Evolutionary conservation across 2,113 vertebrate genomes (phyloP).

Genomic region (Tiliqua scincoides): DNA sequence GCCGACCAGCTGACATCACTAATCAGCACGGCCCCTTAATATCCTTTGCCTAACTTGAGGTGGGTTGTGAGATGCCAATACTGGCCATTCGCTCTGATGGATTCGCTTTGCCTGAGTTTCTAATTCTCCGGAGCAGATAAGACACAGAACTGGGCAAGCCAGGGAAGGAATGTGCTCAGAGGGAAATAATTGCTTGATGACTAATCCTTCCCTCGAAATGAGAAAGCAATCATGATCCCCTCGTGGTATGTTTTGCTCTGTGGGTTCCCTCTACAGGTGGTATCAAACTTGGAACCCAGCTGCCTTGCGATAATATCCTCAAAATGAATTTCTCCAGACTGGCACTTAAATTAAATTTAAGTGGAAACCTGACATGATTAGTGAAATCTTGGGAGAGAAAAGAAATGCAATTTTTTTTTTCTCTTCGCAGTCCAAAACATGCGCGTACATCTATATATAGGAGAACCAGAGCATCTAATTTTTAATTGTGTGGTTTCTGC

Average conservation of each 20-base stretch:
- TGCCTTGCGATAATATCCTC: slow-evolving; percentile 45
- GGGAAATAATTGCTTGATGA: slow-evolving; percentile 24
- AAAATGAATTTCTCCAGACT: slow-evolving; percentile 54
- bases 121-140: neutral
- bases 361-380: slow-evolving; percentile 39
- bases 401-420: slow-evolving; percentile 25
- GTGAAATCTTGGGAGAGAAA: slow-evolving; percentile 11
- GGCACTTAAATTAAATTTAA: slow-evolving; percentile 41
- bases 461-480: neutral
- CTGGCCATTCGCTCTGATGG: neutral
- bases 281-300: slow-evolving; percentile 24
- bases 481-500: neutral
- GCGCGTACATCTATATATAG: neutral
- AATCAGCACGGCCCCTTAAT: neutral
- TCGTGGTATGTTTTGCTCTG: slow-evolving; percentile 36
- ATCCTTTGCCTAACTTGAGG: neutral
- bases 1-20: neutral
- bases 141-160: neutral
- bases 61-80: neutral
- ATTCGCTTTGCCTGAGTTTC: neutral
- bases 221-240: slow-evolving; percentile 42
- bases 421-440: neutral
- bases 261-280: slow-evolving; percentile 36
- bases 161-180: slow-evolving; percentile 18
- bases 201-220: slow-evolving; percentile 47